Base-by-base conservation (phyloP, 2,113 vertebrate genomes). In the Plecturocebus donacophilus region DNA sequence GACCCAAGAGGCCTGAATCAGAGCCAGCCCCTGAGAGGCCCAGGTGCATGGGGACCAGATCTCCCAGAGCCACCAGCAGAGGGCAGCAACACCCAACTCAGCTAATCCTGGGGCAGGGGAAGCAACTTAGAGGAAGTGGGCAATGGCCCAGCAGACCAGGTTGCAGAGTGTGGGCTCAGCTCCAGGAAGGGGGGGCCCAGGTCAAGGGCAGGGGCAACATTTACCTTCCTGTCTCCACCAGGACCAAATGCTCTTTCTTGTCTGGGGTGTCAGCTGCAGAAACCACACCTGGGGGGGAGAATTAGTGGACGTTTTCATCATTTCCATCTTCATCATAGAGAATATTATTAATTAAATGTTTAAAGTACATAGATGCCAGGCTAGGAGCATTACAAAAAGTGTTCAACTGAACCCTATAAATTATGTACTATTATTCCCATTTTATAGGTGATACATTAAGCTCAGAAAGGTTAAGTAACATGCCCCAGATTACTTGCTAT, bases 151-250 rank as follows among this genome's bases (percentile, higher is more conserved):
- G 10, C 2, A 54, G 47, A 19, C 19, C 58, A 56, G 64, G n/a
- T 38, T n/a, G 35, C 64, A n/a, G 32, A 38, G 12, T 47, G 35
- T 35, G 90, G 20, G 71, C 42, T 79, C 12, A 9, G 38, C 52
- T 93, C 90, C 84, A 35, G 47, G 47, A 75, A 82, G 14, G 27
- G 13, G 27, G 4, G 25, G 4, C 9, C n/a, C 30, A 45, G 47
- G 56, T 56, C 76, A 95, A 83, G 58, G 49, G 23, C 0, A 87
- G 30, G 23, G 23, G 8, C 38, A 95, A 70, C 54, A 82, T 98
- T 98, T 96, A 99, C 99, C 99, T 99, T 97, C 99, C 99, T 97
- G 99, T 99, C 96, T 99, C 99, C 79, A 99, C 99, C 71, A 99
- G 97, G 27, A 99, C 98, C 97, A 99, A 98, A 97, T 99, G 98